phyloP scores from a whole-genome alignment of 2,113 vertebrate species.

The Bothrops jararaca region DNA sequence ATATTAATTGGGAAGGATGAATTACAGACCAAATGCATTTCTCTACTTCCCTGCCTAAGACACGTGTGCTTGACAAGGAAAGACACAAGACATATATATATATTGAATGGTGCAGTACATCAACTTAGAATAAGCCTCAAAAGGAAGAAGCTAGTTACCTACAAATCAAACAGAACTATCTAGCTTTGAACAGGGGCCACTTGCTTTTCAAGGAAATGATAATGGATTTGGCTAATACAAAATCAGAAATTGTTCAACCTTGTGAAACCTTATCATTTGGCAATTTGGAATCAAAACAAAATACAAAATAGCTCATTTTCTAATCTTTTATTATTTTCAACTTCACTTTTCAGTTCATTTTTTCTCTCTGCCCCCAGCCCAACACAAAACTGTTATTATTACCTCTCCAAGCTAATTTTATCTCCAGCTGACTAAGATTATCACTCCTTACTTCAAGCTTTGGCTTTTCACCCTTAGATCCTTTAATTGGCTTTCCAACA shows the following conservation, averaged over 20 bases:
- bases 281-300: conserved; percentile 6
- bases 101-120: no score
- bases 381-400: conserved; percentile 23
- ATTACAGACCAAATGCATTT: background rate
- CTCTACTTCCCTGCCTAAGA: background rate
- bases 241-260: background rate
- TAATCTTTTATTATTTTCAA: background rate
- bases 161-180: background rate
- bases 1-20: background rate
- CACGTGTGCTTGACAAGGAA: background rate
- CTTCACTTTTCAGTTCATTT: conserved; percentile 2
- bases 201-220: background rate
- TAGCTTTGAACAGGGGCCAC: background rate
- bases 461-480: conserved; percentile 31
- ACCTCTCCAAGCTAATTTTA: conserved; percentile 14
- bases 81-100: background rate
- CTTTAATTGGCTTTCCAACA: conserved; percentile 21
- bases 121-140: background rate
- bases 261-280: background rate
- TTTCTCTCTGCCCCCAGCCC: background rate
- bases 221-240: background rate
- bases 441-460: conserved; percentile 42
- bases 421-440: conserved; percentile 36
- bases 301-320: background rate
- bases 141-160: background rate